phyloP scores from a whole-genome alignment of 2,888 invertebrate genomes.

The Homarus gammarus region DNA sequence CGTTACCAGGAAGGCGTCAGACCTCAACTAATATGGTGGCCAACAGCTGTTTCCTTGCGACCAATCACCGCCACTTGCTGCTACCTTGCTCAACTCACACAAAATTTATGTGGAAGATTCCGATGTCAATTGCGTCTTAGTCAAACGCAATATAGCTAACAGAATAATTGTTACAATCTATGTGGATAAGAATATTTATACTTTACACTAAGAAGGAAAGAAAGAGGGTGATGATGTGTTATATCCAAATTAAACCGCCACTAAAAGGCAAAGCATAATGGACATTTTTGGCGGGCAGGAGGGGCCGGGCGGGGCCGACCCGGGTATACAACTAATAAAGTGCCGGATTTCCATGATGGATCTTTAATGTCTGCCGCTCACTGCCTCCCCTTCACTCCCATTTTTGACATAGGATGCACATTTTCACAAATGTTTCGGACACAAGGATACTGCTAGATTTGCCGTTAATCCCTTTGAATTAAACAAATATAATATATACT shows the following conservation, averaged over 20 bases:
- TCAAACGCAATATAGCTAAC: background rate
- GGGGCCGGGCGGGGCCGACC: background rate
- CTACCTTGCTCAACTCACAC: constrained; percentile 13
- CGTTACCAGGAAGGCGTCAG: constrained; percentile 6
- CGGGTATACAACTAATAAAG: constrained; percentile 32
- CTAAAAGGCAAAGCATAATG: background rate
- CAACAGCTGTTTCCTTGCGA: constrained; percentile 28
- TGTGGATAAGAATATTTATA: background rate
- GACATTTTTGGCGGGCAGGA: background rate
- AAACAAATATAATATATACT: background rate
- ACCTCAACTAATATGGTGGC: constrained; percentile 27
- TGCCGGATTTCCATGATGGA: constrained; percentile 34
- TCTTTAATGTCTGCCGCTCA: constrained; percentile 27
- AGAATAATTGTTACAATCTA: background rate
- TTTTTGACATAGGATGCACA: background rate
- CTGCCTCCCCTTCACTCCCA: background rate
- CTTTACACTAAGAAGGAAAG: background rate
- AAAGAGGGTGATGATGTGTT: background rate
- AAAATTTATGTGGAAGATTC: constrained; percentile 7
- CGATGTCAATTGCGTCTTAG: background rate
- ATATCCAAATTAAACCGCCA: constrained; percentile 2
- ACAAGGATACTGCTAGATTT: background rate
- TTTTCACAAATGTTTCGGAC: constrained; percentile 21
- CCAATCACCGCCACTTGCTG: constrained; percentile 36
- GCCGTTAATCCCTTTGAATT: background rate